Evolutionary conservation across 2,888 invertebrate genomes (phyloP), one percentile per base, ranked within the genome.

Genomic region (Congeria kusceri): DNA sequence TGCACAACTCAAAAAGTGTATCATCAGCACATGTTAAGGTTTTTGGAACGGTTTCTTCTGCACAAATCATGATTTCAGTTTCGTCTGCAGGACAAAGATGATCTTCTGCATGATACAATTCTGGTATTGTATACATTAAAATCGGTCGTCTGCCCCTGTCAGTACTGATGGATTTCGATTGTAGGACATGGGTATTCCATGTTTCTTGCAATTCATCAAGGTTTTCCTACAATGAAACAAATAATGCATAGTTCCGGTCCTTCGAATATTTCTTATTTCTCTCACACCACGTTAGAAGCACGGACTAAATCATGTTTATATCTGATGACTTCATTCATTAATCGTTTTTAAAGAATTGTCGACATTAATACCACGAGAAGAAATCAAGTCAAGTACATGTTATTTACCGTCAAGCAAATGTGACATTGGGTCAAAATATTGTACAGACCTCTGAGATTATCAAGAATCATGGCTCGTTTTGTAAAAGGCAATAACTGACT

Each of bases 21-120:
- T 68, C 59, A 59, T 68, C 68, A 20, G 58, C 58, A 46, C 68
- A 68, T 28, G 46, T 28, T 23, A 46, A 20, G 29, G 44, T 25
- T 61, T 69, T 69, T n/a, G 61, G 69, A 20, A 44, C 23, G 25
- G 69, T 69, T 62, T 69, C 62, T 62, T 62, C 69, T 46, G 62
- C 61, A 46, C 62, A 69, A 15, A 46, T 53, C n/a, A 18, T 29
- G 5, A 69, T 62, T 61, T 69, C 53, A 47, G 46, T 49, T 32
- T 69, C 62, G 20, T 69, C 62, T 62, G 39, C 69, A 47, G 39
- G 27, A 69, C 69, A 61, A 4, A 68, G 58, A 58, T 44, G 44
- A 23, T 58, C 39, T 25, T 57, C 28, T 58, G 29, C 44, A 15
- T 68, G 29, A 28, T 68, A 68, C 23, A 58, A 27, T 39, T 68